phyloP scores from a whole-genome alignment of 2,113 vertebrate genomes.

The Pycnonotus jocosus region DNA sequence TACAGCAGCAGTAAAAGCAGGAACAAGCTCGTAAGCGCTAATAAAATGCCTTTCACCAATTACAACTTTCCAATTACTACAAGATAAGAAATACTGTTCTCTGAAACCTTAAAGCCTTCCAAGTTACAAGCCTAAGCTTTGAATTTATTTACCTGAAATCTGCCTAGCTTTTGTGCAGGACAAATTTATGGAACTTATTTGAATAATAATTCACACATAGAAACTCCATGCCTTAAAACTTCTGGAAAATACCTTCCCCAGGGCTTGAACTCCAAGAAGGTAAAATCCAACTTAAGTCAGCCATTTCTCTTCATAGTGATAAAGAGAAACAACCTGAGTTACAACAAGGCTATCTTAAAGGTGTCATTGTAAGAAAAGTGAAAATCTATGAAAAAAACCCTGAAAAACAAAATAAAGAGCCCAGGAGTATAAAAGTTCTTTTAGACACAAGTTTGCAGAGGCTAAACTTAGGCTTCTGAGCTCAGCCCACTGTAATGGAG shows the following conservation, averaged over 20 bases:
- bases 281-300: not conserved
- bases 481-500: not conserved
- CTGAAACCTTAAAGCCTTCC: not conserved
- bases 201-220: not conserved
- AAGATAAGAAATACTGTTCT: not conserved
- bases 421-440: not conserved
- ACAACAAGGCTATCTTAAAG: not conserved
- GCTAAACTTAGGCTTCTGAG: not conserved
- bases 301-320: not conserved
- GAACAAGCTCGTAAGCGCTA: not conserved
- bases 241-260: not conserved
- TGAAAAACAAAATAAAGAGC: not conserved
- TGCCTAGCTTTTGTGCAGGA: not conserved
- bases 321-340: not conserved
- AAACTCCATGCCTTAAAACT: not conserved
- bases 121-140: not conserved
- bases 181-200: not conserved
- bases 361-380: not conserved
- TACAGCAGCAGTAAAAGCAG: not conserved
- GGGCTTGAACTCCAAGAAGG: not conserved
- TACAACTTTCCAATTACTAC: not conserved
- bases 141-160: not conserved
- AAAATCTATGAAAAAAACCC: not conserved
- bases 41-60: not conserved
- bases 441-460: not conserved